Evolutionary conservation across 2,888 invertebrate species (phyloP), one percentile per base, ranked within the genome.

Genomic region (Gortyna flavago): DNA sequence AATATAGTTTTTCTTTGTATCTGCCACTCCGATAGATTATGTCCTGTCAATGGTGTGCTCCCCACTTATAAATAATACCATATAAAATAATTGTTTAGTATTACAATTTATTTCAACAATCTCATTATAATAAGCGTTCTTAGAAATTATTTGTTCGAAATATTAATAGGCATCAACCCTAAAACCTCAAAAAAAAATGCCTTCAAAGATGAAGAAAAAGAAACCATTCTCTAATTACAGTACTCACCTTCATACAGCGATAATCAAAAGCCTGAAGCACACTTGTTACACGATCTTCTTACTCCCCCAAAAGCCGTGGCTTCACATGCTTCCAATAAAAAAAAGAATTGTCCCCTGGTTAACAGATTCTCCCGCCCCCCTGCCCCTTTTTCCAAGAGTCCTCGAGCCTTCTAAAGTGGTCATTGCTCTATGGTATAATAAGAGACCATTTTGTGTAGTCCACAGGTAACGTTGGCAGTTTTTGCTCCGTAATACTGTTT

Each of bases 351-450:
- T 83, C 79, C 83, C 83, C 65, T 82, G 78, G 68, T 75, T 84
- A 81, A 86, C 86, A 89, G 89, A 87, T 90, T 92, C 87, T 90
- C 62, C 81, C 86, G 87, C 87, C 80, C 79, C 84, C 71, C 4
- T 38, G n/a, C 41, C 61, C 48, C 79, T 82, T 69, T 68, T 81
- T 79, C 66, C 75, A 70, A 90, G 89, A 70, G 83, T 81, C 54
- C 91, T 91, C 72, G 29, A 85, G 84, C 76, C 70, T 75, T 70
- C 75, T 81, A 83, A 85, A 92, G 92, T 85, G 88, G 85, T 87
- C 92, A 92, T 93, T 93, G 93, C 93, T 93, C 93, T 91, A 91
- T 86, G 84, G 84, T 81, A 92, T 91, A 91, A 91, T 91, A 91
- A 89, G 85, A 80, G 80, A 81, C 89, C 85, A 89, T 90, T 91